A percentile compares a stretch with the other conserved stretches of the same genome.
Evolutionary conservation across 2,113 vertebrate genomes (phyloP).

Genomic region (Dicrurus megarhynchus): DNA sequence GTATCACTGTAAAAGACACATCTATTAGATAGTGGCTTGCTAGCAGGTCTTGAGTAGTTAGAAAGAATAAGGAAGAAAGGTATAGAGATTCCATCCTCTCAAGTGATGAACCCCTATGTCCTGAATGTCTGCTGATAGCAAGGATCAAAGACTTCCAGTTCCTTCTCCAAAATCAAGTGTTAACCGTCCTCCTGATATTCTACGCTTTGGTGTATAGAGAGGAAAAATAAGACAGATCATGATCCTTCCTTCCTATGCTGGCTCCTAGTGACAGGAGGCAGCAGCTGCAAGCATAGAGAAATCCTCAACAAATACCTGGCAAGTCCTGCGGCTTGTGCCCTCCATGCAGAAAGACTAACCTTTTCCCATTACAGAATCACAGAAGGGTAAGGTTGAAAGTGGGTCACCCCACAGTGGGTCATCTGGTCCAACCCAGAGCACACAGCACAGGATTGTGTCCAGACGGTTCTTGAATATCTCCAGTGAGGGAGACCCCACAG

Average conservation of each 20-base stretch:
- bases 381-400: background rate
- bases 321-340: background rate
- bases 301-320: background rate
- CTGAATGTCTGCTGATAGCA: background rate
- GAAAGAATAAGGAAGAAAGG: background rate
- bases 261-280: background rate
- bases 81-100: background rate
- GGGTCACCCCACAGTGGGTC: background rate
- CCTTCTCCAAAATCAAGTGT: background rate
- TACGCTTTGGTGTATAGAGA: background rate
- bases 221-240: background rate
- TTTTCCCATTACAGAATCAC: background rate
- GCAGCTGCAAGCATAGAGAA: background rate
- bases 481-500: background rate
- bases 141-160: background rate
- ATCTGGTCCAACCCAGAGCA: background rate
- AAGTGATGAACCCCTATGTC: background rate
- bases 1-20: background rate
- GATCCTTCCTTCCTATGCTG: background rate
- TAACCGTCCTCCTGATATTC: background rate
- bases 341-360: background rate
- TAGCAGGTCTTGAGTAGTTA: background rate
- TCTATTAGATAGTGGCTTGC: background rate
- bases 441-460: background rate
- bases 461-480: background rate